Evolutionary conservation across 2,888 invertebrate genomes (phyloP), one percentile per base, ranked within the genome.

Genomic region (Drosophila peninsularis): DNA sequence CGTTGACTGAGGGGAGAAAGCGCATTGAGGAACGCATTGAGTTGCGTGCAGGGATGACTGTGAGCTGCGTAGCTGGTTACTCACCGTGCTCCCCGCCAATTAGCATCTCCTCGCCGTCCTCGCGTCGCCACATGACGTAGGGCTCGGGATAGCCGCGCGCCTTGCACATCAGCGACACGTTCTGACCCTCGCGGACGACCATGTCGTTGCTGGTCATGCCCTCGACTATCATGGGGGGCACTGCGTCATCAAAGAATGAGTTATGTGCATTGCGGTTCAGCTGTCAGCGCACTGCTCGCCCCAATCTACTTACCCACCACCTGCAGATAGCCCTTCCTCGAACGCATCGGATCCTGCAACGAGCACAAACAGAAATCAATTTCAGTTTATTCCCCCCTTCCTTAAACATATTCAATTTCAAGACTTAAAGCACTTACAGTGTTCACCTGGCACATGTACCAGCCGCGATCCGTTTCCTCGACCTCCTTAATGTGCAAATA

Each of bases 361-460:
- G 3, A n/a, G 17, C n/a, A 32, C 5, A 32, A 13, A 10, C 11
- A 24, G 17, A 41, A 37, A 41, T 47, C 1, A 11, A 52, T 30
- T 47, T 9, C 9, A 19, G 21, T 30, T 17, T 4, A 3, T 6
- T 37, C 2, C 17, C 11, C 24, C 37, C n/a, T 13, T 17, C 37
- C 37, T 24, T 9, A 27, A 21, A 11, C 13, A 17, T 19, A 37
- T 27, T 32, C 11, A 13, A 21, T 32, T 42, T 37, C 19, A 17
- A 5, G 6, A 1, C 6, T 11, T 17, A 5, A 17, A 6, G 27
- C 2, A 45, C 72, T 44, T 73, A 82, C 82, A 1, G 97, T 97
- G 93, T 98, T 97, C 80, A 98, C 96, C 93, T 97, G 97, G 91
- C 97, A 97, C 97, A 97, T 97, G 90, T 94, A 97, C 97, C 97